These are phyloP conservation scores for Iselma pallidipennis DNA, from an alignment of 2,888 invertebrate genomes.

Conservation along the genomic window DNA sequence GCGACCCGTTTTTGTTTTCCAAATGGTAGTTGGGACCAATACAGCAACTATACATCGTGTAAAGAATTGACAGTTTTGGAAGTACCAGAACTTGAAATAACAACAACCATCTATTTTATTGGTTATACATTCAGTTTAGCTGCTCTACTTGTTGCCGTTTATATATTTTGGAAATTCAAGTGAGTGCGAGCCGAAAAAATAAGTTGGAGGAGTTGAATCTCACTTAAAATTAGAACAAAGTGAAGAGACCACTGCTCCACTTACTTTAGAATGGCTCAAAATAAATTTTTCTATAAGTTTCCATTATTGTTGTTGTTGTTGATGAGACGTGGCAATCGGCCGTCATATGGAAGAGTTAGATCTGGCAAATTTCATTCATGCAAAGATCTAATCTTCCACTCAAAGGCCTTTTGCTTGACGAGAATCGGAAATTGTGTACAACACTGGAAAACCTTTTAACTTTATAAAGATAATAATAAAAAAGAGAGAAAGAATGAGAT, in stretches of 20 bases:
- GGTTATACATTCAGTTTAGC: slow-evolving; percentile 84
- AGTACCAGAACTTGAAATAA: slow-evolving; percentile 61
- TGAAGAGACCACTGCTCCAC: slow-evolving; percentile 57
- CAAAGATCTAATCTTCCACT: slow-evolving; percentile 48
- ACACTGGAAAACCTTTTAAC: too few species aligned
- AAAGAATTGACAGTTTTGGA: slow-evolving; percentile 50
- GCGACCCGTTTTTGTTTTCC: slow-evolving; percentile 74
- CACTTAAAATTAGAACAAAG: slow-evolving; percentile 50
- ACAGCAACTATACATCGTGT: slow-evolving; percentile 74
- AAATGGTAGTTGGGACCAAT: slow-evolving; percentile 78
- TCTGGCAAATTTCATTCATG: slow-evolving; percentile 42
- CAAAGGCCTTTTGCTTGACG: slow-evolving; percentile 30
- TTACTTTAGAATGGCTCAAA: slow-evolving; percentile 41
- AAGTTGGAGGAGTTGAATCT: slow-evolving; percentile 57
- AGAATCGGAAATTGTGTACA: background rate
- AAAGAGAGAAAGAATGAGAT: too few species aligned
- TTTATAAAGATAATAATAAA: background rate
- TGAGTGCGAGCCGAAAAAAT: slow-evolving; percentile 59
- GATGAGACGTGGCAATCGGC: slow-evolving; percentile 20
- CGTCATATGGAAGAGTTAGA: slow-evolving; percentile 50
- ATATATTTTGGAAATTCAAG: slow-evolving; percentile 87
- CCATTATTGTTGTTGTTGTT: background rate
- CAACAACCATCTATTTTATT: slow-evolving; percentile 76
- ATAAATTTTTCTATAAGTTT: background rate
- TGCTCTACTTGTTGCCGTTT: slow-evolving; percentile 76